Evolutionary conservation across 2,797 vertebrate genomes (phyloP).

Genomic region (Pelochelys cantorii): DNA sequence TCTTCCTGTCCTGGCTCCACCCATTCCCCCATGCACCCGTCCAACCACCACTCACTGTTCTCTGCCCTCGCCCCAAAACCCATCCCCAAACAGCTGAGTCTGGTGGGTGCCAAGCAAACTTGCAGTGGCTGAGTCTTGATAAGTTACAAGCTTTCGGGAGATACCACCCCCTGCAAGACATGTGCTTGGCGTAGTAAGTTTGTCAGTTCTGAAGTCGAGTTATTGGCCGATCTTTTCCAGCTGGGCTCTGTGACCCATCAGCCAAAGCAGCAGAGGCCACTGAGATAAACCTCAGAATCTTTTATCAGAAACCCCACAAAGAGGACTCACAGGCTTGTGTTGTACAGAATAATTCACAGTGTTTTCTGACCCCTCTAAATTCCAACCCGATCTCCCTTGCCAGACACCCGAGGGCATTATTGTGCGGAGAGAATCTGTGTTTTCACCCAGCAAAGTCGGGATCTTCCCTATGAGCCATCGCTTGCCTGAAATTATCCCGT

Average conservation of each 20-base stretch:
- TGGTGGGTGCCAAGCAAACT: too few species aligned
- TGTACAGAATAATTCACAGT: background rate
- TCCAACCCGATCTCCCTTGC: background rate
- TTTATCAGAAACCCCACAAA: background rate
- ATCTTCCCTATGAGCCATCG: conserved; percentile 52
- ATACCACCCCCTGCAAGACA: background rate
- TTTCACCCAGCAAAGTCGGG: conserved; percentile 40
- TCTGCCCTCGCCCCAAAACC: too few species aligned
- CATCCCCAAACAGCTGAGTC: too few species aligned
- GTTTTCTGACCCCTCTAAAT: background rate
- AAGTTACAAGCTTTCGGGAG: background rate
- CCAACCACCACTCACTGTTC: too few species aligned
- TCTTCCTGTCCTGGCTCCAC: too few species aligned
- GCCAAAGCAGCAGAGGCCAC: background rate
- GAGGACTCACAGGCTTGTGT: background rate
- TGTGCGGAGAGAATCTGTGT: conserved; percentile 26
- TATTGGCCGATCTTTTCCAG: background rate
- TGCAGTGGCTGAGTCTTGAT: background rate
- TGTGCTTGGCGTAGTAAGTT: background rate
- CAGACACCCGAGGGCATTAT: conserved; percentile 60
- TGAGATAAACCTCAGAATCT: background rate
- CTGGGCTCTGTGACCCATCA: background rate
- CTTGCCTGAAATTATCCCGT: conserved; percentile 74
- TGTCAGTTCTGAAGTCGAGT: background rate
- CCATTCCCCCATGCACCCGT: too few species aligned